phyloP scores from a whole-genome alignment of 1,140 invertebrate species.

The Ladona fulva region DNA sequence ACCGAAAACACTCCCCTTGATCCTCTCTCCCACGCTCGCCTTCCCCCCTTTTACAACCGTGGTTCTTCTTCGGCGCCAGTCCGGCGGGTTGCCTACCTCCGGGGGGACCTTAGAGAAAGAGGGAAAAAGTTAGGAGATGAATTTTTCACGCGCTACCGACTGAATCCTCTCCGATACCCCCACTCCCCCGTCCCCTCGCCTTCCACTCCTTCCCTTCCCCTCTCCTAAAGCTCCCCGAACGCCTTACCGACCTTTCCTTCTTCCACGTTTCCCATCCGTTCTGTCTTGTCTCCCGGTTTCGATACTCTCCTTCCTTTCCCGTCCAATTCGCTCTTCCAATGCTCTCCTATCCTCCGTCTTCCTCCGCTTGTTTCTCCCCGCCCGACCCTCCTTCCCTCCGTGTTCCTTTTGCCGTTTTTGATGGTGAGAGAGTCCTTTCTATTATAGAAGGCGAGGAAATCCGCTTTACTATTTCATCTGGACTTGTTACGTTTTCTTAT shows the following conservation, averaged over 20 bases:
- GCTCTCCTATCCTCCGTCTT: no score
- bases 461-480: background rate
- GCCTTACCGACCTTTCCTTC: background rate
- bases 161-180: background rate
- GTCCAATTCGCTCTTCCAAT: no score
- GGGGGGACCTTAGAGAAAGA: background rate
- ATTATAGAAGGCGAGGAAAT: conserved; percentile 9
- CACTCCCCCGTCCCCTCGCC: background rate
- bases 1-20: background rate
- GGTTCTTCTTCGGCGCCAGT: background rate
- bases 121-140: conserved; percentile 5
- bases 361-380: no score
- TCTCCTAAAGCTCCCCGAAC: conserved; percentile 23
- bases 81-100: background rate
- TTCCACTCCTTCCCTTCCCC: conserved; percentile 15
- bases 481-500: background rate
- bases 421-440: background rate
- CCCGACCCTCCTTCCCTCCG: background rate
- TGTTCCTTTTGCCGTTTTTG: background rate
- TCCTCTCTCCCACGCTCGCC: background rate
- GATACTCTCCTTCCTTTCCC: no score
- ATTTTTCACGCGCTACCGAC: conserved; percentile 7
- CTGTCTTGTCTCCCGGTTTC: background rate
- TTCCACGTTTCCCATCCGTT: background rate
- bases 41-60: background rate